These are phyloP conservation scores for Fistularia tabacaria DNA, from an alignment of 2,797 vertebrate genomes.

Conservation along the genomic window DNA sequence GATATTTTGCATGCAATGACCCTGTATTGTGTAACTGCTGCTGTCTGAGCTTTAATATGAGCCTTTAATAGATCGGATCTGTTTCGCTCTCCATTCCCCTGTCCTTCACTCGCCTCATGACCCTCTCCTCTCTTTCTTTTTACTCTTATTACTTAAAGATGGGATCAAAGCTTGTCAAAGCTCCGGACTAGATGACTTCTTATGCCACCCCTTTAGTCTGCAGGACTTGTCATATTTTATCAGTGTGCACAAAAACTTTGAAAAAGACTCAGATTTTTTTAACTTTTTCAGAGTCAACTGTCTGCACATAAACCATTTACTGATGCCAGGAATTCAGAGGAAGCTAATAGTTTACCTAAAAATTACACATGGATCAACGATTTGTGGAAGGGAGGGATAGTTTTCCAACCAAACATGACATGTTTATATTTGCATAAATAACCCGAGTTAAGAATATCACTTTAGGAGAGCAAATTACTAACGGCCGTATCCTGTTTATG, in stretches of 20 bases:
- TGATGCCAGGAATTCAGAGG: background rate
- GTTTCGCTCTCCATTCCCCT: conserved; percentile 38
- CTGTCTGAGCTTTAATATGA: conserved; percentile 55
- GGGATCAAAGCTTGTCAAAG: conserved; percentile 40
- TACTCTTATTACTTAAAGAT: conserved; percentile 26
- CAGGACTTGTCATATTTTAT: no score
- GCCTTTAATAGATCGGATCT: conserved; percentile 62
- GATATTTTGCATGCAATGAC: conserved; percentile 51
- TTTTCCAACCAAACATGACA: conserved; percentile 38
- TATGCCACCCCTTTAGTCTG: no score
- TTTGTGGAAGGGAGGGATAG: conserved; percentile 16
- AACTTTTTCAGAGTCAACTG: no score
- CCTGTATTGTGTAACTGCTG: conserved; percentile 36
- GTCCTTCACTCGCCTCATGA: background rate
- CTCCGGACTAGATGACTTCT: background rate
- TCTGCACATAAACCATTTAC: no score
- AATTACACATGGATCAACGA: conserved; percentile 20
- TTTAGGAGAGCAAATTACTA: conserved; percentile 41
- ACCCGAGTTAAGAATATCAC: conserved; percentile 37
- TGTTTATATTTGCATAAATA: conserved; percentile 61
- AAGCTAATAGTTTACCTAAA: conserved; percentile 38
- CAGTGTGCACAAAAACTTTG: no score
- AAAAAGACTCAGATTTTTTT: no score
- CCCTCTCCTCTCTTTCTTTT: conserved; percentile 9
- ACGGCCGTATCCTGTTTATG: conserved; percentile 63